Conservation (phyloP, 2,888 invertebrate genomes). For the Xylocampa areola region DNA sequence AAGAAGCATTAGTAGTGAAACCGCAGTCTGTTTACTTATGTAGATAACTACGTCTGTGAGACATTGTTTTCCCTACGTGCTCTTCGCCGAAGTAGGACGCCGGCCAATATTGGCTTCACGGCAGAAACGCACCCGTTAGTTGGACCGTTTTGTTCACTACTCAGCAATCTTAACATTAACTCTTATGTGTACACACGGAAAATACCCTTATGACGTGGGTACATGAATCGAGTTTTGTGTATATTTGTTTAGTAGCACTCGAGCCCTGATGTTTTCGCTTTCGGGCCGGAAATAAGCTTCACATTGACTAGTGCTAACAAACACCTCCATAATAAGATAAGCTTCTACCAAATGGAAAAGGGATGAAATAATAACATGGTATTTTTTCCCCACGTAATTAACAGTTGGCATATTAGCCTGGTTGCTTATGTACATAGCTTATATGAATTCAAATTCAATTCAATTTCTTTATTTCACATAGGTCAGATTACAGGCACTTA, state of each 20-base stretch:
- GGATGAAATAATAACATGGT: constrained; percentile 45
- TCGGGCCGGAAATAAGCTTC: constrained; percentile 43
- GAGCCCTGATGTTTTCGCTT: constrained; percentile 41
- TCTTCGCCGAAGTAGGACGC: constrained; percentile 41
- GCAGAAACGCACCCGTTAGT: constrained; percentile 60
- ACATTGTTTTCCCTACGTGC: constrained; percentile 51
- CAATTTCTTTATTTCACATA: too few relatives aligned
- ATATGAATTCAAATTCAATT: too few relatives aligned
- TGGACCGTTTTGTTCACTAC: constrained; percentile 56
- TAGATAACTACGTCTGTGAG: constrained; percentile 49
- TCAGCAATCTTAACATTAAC: constrained; percentile 68
- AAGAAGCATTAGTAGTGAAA: constrained; percentile 21
- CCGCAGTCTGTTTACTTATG: constrained; percentile 43
- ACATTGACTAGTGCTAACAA: constrained; percentile 44
- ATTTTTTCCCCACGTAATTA: constrained; percentile 46
- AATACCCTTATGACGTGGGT: constrained; percentile 57
- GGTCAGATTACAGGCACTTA: too few relatives aligned
- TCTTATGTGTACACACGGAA: constrained; percentile 60
- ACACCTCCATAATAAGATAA: constrained; percentile 52
- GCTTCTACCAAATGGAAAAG: constrained; percentile 44
- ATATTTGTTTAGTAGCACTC: constrained; percentile 45
- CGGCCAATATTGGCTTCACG: constrained; percentile 55
- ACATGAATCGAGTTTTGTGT: constrained; percentile 56
- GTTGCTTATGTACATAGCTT: constrained; percentile 11
- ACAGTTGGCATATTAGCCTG: constrained; percentile 18